phyloP scores from a whole-genome alignment of 2,113 vertebrate species.

The Etheostoma spectabile region DNA sequence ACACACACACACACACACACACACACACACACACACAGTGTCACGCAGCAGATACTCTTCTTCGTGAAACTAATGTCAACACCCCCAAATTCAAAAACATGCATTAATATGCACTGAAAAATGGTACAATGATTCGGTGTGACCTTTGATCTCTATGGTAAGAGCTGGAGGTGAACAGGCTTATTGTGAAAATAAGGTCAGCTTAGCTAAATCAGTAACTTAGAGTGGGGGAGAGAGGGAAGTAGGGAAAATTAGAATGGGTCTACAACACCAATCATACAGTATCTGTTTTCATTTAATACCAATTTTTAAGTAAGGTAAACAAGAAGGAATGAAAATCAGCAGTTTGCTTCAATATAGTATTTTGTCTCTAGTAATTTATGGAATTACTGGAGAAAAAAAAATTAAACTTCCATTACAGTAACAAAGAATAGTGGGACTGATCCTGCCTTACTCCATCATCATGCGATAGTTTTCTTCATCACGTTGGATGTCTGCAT shows the following conservation, averaged over 20 bases:
- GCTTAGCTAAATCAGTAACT: neutral
- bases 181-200: slow-evolving; percentile 6
- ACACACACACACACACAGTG: neutral
- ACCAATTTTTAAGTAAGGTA: too few species aligned
- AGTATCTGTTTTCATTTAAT: neutral
- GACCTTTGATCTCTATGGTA: neutral
- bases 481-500: too few species aligned
- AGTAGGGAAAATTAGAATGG: neutral
- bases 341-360: too few species aligned
- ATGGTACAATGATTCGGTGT: neutral
- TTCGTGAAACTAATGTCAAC: neutral
- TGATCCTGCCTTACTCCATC: too few species aligned
- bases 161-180: neutral
- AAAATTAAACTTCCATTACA: too few species aligned
- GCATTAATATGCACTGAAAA: neutral
- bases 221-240: neutral
- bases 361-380: too few species aligned
- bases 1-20: slow-evolving; percentile 7
- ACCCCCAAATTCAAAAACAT: neutral
- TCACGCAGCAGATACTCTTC: neutral
- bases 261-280: neutral
- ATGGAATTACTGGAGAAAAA: too few species aligned
- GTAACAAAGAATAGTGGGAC: too few species aligned
- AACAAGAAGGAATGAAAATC: too few species aligned
- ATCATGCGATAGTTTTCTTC: too few species aligned